These are phyloP conservation scores for Pomatostomus ruficeps DNA, from an alignment of 2,113 vertebrate genomes.

Conservation along the genomic window DNA sequence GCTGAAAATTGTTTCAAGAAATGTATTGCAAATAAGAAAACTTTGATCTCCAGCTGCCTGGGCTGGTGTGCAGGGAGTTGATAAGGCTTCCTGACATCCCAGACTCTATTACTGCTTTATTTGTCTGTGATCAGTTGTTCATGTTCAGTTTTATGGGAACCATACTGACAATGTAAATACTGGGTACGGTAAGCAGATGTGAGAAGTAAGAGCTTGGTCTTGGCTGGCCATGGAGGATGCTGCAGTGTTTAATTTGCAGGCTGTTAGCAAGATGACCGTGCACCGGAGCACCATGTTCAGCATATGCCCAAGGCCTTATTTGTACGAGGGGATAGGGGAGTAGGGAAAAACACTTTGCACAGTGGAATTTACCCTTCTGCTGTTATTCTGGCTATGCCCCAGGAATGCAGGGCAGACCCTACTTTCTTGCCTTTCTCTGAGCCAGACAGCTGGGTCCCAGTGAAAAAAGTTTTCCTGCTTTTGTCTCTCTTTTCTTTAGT, in stretches of 20 bases:
- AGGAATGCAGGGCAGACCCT: neutral
- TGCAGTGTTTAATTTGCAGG: neutral
- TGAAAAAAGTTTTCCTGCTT: neutral
- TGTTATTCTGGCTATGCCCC: neutral
- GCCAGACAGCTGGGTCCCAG: conserved; percentile 6
- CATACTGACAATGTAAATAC: neutral
- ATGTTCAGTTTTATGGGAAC: conserved; percentile 35
- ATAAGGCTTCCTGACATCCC: conserved; percentile 11
- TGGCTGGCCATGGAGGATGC: neutral
- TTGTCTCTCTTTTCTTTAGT: conserved; percentile 26
- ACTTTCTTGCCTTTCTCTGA: neutral
- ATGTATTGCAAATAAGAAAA: conserved; percentile 23
- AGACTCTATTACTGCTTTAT: neutral
- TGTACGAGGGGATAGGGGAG: neutral
- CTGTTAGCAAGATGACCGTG: neutral
- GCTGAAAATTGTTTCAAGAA: conserved; percentile 56
- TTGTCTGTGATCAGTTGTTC: conserved; percentile 17
- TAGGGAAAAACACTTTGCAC: neutral
- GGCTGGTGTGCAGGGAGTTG: neutral
- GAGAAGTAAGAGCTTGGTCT: neutral
- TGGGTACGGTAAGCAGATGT: conserved; percentile 11
- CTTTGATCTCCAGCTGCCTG: conserved; percentile 47
- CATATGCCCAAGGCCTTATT: rapidly evolving
- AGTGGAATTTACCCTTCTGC: neutral
- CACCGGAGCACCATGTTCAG: neutral